A percentile compares a stretch with the other conserved stretches of the same genome.
phyloP scores from a whole-genome alignment of 2,113 vertebrate genomes.

The Pangasianodon gigas region DNA sequence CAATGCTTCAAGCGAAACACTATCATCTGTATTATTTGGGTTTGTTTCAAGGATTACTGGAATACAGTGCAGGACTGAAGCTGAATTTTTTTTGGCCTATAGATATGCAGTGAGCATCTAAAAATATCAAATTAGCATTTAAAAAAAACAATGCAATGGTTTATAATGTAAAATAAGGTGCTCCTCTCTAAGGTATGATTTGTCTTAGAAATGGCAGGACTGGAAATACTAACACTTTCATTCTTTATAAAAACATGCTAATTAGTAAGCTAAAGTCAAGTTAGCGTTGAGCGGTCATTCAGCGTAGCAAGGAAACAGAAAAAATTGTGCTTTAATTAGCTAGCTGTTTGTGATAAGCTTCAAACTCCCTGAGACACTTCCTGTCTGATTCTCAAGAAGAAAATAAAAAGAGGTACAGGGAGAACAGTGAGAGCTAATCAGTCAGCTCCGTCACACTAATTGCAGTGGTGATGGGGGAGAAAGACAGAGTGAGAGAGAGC shows the following conservation, averaged over 20 bases:
- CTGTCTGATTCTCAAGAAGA: conserved; percentile 29
- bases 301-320: conserved; percentile 39
- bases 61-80: background rate
- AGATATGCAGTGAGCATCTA: background rate
- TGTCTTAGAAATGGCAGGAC: conserved; percentile 44
- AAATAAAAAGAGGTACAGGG: background rate
- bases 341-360: conserved; percentile 23
- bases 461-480: conserved; percentile 36
- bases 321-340: conserved; percentile 48
- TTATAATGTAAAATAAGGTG: background rate
- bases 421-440: conserved; percentile 40
- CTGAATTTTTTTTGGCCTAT: background rate
- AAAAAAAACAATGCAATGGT: background rate
- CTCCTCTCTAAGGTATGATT: background rate
- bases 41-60: conserved; percentile 8
- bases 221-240: conserved; percentile 42
- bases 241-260: conserved; percentile 49
- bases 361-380: conserved; percentile 37
- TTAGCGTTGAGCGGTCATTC: conserved; percentile 61
- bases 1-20: background rate
- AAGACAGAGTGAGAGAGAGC: background rate
- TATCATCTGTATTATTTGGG: background rate
- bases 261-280: conserved; percentile 58
- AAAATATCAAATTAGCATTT: background rate
- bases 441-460: conserved; percentile 46